These are phyloP conservation scores for Sylvicapra grimmia DNA, from an alignment of 2,113 vertebrate genomes.

Conservation along the genomic window DNA sequence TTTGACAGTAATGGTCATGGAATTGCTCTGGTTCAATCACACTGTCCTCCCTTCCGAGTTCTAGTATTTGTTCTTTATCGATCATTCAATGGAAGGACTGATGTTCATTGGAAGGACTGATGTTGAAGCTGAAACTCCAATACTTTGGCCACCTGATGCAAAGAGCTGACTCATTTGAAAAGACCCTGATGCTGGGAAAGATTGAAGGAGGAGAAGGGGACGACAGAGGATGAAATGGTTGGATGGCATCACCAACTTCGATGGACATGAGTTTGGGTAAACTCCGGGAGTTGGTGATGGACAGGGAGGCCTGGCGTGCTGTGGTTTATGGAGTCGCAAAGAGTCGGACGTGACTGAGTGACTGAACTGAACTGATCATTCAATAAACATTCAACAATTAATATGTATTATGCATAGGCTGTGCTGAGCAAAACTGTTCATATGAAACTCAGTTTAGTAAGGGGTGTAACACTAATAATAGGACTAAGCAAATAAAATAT, in stretches of 20 bases:
- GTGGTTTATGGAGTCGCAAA: too few relatives aligned
- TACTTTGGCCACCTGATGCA: too few relatives aligned
- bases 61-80: not conserved
- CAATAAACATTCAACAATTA: not conserved
- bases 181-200: too few relatives aligned
- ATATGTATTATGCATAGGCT: not conserved
- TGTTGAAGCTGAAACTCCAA: too few relatives aligned
- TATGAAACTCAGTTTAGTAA: not conserved
- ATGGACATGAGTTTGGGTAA: too few relatives aligned
- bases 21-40: not conserved
- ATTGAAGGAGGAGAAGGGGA: too few relatives aligned
- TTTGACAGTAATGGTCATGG: not conserved
- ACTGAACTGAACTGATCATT: not conserved
- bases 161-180: too few relatives aligned
- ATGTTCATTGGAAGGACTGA: too few relatives aligned
- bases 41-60: not conserved
- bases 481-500: not conserved
- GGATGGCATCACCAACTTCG: too few relatives aligned
- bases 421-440: not conserved
- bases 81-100: not conserved
- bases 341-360: rapidly evolving
- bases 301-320: too few relatives aligned
- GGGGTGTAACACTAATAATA: not conserved
- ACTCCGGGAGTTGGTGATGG: too few relatives aligned
- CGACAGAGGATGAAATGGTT: too few relatives aligned